Conservation (phyloP, 2,888 invertebrate species). For the Nipponacmea schrenckii region DNA sequence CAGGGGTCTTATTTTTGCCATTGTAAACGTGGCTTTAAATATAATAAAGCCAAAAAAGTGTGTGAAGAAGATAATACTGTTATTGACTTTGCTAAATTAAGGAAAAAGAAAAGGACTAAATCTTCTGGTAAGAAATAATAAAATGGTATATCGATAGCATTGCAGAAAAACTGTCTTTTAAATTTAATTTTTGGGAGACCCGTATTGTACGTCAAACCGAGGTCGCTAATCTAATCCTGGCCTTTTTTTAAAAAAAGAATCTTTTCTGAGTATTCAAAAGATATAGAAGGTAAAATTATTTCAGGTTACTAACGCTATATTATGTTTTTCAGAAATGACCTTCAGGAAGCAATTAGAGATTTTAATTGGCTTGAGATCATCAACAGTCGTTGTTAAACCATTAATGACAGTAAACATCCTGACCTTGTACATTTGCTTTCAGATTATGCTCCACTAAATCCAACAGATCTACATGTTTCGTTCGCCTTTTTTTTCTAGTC, state of each 20-base stretch:
- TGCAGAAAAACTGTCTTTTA: background rate
- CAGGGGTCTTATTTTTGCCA: background rate
- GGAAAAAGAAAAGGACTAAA: background rate
- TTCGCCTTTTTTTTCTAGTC: too few species aligned
- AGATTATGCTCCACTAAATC: too few species aligned
- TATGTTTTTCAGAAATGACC: background rate
- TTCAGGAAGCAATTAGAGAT: background rate
- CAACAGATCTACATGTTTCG: too few species aligned
- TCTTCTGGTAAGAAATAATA: background rate
- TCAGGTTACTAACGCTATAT: background rate
- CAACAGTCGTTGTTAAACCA: too few species aligned
- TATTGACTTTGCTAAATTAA: background rate
- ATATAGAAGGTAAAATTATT: background rate
- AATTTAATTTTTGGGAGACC: background rate
- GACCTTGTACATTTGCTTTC: too few species aligned
- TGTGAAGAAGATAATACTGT: background rate
- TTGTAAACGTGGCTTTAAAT: constrained; percentile 1
- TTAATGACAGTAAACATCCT: too few species aligned
- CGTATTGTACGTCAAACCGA: too few species aligned
- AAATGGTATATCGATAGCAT: background rate
- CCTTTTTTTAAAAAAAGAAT: background rate
- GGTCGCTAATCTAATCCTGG: background rate
- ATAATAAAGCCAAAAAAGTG: background rate
- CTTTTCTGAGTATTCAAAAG: background rate
- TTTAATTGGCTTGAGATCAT: background rate